Base-by-base conservation (phyloP, 2,888 invertebrate genomes). In the Mesorhabditis spiculigera region DNA sequence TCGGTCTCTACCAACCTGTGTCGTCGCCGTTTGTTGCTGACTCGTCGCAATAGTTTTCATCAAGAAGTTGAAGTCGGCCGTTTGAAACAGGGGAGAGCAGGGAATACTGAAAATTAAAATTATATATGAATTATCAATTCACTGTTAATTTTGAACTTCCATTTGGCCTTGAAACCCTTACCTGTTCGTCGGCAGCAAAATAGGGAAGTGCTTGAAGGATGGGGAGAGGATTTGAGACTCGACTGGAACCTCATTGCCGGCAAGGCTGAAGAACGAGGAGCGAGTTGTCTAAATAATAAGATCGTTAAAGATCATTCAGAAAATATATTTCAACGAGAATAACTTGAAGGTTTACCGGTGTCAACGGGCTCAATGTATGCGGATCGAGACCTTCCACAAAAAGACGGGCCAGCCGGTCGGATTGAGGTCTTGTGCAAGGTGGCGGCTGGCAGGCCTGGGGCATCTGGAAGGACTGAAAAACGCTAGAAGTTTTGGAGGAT, bases 271-370 rank as follows among this genome's bases (percentile, higher is more conserved):
- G 58, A 50, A 50, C 58, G 58, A 50, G 58, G 8, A n/a, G n/a
- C 58, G 58, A 3, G 58, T 50, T 3, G 58, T 13, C 58, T 50
- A 50, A 50, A 50, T 50, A n/a, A 50, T n/a, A 13, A 10, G n/a
- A 50, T 13, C n/a, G 8, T 50, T 50, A 13, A n/a, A 50, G 58
- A 50, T 50, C 58, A n/a, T 50, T 50, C n/a, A 13, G 8, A 13
- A n/a, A 13, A 10, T 50, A n/a, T n/a, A 50, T 50, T 50, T 50
- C n/a, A 10, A 42, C 5, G n/a, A 6, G 8, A 8, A 67, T 45
- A 5, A 6, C n/a, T 5, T 5, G 41, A 10, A 67, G 58, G 13
- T 62, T 42, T 16, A 67, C 68, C 13, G 68, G 68, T 43, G 68
- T 68, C 43, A 63, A 6, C 5, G 68, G 68, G 4, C 62, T 62